Evolutionary conservation across 2,113 vertebrate species (phyloP), one percentile per base, ranked within the genome.

Genomic region (Maccullochella peelii): DNA sequence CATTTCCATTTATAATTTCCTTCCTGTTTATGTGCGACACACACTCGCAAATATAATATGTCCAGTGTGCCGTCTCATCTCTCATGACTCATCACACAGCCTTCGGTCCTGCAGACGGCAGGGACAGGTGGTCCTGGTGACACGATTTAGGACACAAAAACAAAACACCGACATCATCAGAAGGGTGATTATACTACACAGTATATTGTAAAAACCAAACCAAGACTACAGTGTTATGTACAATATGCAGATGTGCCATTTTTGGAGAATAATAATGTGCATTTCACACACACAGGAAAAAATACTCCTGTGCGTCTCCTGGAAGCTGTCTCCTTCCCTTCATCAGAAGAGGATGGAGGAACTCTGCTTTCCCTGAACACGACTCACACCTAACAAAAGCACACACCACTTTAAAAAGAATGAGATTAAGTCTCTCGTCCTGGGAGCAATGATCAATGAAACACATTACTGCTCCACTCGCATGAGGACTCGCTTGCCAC

Each of bases 361-460:
- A 23, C 27, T 36, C 15, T 38, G 16, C 40, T 54, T 61, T 40
- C 9, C n/a, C 50, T 71, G 25, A 63, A 70, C 33, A 21, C 0
- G 2, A 23, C 50, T 67, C 57, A 30, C 50, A 47, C 38, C 44
- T 54, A 66, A 75, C 11, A 12, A 76, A 9, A 18, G n/a, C 8
- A 58, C 38, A 63, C 1, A 0, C 4, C 54, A 69, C 62, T 54
- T 81, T 11, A 40, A 58, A 70, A 47, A 52, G 25, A 87, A 76
- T 4, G 16, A 70, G 25, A 89, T 63, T 57, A 11, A 55, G 69
- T 70, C 30, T 55, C 25, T 50, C 20, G 8, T 62, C 25, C 18
- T 63, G n/a, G 55, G 40, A 77, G 15, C n/a, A 38, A 25, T 40
- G 44, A 88, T 81, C 80, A 75, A 58, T 83, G 12, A 72, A 82